Conservation (phyloP, 2,113 vertebrate genomes). For the Osmerus mordax region DNA sequence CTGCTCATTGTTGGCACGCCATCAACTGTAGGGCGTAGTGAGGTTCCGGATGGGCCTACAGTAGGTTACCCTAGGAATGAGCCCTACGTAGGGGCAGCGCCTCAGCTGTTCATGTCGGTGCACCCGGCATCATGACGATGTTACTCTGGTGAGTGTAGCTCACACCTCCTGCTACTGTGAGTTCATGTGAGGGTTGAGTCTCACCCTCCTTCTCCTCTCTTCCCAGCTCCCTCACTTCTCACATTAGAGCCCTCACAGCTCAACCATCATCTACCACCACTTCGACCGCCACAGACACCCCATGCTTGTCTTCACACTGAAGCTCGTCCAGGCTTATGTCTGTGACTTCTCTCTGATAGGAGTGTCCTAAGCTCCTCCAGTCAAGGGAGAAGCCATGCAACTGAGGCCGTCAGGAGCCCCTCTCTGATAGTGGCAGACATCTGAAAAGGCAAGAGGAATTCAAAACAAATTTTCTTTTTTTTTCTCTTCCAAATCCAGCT, state of each 20-base stretch:
- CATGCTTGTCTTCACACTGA: neutral
- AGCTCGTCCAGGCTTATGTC: conserved; percentile 66
- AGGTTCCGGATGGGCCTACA: no score
- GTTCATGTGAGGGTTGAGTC: conserved; percentile 65
- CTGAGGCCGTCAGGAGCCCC: conserved; percentile 61
- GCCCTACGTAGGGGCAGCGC: conserved; percentile 11
- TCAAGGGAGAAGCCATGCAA: conserved; percentile 59
- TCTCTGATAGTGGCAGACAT: conserved; percentile 66
- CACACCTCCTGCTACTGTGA: conserved; percentile 58
- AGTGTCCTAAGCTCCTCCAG: conserved; percentile 66
- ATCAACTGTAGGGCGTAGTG: no score
- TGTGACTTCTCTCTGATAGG: conserved; percentile 67
- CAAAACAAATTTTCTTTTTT: conserved; percentile 70
- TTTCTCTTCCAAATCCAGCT: conserved; percentile 61
- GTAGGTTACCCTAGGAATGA: no score
- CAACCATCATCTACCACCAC: conserved; percentile 49
- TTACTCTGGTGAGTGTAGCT: conserved; percentile 51
- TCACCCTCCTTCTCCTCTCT: conserved; percentile 35
- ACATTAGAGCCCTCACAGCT: conserved; percentile 66
- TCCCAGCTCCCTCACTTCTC: conserved; percentile 62
- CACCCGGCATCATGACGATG: conserved; percentile 45
- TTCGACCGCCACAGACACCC: conserved; percentile 38
- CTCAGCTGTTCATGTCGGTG: conserved; percentile 53
- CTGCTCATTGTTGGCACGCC: no score
- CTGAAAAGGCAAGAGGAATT: conserved; percentile 63